Evolutionary conservation across 2,113 vertebrate species (phyloP).

Genomic region (Neogale vison): DNA sequence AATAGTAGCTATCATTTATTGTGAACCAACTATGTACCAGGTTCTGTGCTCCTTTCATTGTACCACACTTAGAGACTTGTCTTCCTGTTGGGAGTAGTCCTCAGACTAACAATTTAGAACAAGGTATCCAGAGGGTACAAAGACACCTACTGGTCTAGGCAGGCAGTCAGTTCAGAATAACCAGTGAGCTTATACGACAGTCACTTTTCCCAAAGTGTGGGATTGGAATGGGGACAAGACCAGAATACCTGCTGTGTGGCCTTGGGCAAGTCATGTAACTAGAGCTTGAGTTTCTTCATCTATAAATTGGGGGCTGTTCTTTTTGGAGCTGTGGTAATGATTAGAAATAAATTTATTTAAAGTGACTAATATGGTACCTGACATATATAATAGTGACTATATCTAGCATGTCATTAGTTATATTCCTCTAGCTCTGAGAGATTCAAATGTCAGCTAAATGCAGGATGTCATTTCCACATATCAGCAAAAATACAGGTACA

Average conservation of each 20-base stretch:
- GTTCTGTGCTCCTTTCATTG: background rate
- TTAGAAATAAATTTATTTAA: slow-evolving; percentile 21
- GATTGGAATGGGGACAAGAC: background rate
- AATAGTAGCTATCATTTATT: background rate
- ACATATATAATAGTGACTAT: slow-evolving; percentile 13
- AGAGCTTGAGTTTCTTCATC: background rate
- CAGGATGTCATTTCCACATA: background rate
- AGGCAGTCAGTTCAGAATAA: background rate
- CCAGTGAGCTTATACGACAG: background rate
- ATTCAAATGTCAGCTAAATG: slow-evolving; percentile 58
- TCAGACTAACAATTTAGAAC: slow-evolving; percentile 31
- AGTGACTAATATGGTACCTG: background rate
- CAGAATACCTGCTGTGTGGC: background rate
- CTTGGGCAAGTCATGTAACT: background rate
- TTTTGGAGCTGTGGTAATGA: background rate
- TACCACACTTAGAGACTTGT: background rate
- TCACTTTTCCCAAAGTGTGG: background rate
- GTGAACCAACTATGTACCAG: background rate
- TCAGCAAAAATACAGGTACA: slow-evolving; percentile 59
- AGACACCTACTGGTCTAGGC: background rate
- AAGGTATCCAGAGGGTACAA: background rate
- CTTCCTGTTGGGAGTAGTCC: background rate
- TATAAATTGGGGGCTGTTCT: background rate
- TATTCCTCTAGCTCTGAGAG: slow-evolving; percentile 27
- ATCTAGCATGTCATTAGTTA: background rate